A percentile compares a stretch with the other conserved stretches of the same genome.
Conservation (phyloP, 2,113 vertebrate species). For the Callipepla californica region DNA sequence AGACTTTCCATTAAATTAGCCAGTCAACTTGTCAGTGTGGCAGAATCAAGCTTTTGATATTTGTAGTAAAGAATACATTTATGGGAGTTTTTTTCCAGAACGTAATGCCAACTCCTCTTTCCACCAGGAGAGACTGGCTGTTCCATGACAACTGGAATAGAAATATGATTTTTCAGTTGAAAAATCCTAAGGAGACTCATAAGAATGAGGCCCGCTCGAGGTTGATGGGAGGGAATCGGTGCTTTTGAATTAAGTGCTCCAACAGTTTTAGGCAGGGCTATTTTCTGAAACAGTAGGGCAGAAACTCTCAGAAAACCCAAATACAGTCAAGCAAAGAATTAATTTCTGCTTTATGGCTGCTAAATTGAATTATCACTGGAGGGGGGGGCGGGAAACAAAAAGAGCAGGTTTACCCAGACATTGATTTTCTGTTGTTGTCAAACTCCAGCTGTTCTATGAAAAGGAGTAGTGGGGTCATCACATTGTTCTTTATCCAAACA, state of each 20-base stretch:
- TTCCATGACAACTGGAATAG: not conserved
- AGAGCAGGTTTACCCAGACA: not conserved
- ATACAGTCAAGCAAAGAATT: conserved; percentile 11
- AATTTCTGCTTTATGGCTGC: not conserved
- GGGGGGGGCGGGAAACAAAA: not conserved
- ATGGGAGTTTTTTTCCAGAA: not conserved
- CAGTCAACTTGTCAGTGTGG: not conserved
- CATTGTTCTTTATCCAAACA: not conserved
- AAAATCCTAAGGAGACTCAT: not conserved
- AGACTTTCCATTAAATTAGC: conserved; percentile 15
- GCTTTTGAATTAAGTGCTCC: not conserved
- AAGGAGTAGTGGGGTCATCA: not conserved
- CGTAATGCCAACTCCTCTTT: conserved; percentile 1
- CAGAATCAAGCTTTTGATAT: conserved; percentile 7
- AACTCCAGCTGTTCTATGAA: conserved; percentile 10
- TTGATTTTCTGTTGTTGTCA: conserved; percentile 37
- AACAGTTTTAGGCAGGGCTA: not conserved
- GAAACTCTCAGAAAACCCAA: conserved; percentile 6
- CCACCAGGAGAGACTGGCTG: not conserved
- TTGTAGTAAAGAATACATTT: not conserved
- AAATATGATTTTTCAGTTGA: not conserved
- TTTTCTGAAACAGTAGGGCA: conserved; percentile 7
- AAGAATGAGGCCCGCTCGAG: not conserved
- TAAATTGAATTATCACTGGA: conserved; percentile 41
- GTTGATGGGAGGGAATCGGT: not conserved